Evolutionary conservation across 2,797 vertebrate genomes (phyloP), one percentile per base, ranked within the genome.

Genomic region (Artibeus lituratus): DNA sequence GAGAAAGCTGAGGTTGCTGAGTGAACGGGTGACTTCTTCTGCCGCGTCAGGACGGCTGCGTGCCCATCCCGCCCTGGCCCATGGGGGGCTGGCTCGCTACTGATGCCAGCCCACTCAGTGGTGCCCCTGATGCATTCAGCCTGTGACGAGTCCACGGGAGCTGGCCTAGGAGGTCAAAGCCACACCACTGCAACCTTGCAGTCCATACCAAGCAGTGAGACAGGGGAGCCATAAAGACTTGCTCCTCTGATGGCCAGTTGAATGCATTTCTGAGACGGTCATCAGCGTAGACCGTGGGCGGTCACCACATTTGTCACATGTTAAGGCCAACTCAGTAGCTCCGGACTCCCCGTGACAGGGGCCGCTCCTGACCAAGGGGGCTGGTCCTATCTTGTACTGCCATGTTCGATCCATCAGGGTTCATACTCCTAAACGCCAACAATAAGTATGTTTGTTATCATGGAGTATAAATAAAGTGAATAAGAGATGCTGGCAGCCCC

Each of bases 21-120:
- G 7, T 11, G 59, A 94, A 10, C 7, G 24, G 55, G 51, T 70
- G 24, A 42, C 15, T 78, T 6, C 62, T 35, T 16, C 29, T 16
- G 7, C 32, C 35, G 0, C 8, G 62, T 62, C 26, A 7, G 18
- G 24, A 62, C 39, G 0, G 29, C 37, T 55, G 53, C 22, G 4
- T 21, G 0, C 24, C 11, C 21, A 2, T 0, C 24, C 7, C 0
- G 0, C 3, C 11, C 26, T 32, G 49, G 53, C n/a, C 44, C 37
- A 9, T 1, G 35, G 47, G 5, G 39, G 39, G 19, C 6, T 62
- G 65, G 86, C 26, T 76, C 49, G 55, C 42, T 22, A 16, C 55
- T 1, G 22, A 78, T 18, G 47, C 24, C 70, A 35, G 21, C 15
- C 72, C 4, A 15, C n/a, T 15, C 19, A 4, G 7, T 42, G 42